Percentiles rank a stretch among this genome's conserved stretches.
These are phyloP conservation scores for Tetramorium bicarinatum DNA, from an alignment of 2,888 invertebrate species.

Conservation along the genomic window DNA sequence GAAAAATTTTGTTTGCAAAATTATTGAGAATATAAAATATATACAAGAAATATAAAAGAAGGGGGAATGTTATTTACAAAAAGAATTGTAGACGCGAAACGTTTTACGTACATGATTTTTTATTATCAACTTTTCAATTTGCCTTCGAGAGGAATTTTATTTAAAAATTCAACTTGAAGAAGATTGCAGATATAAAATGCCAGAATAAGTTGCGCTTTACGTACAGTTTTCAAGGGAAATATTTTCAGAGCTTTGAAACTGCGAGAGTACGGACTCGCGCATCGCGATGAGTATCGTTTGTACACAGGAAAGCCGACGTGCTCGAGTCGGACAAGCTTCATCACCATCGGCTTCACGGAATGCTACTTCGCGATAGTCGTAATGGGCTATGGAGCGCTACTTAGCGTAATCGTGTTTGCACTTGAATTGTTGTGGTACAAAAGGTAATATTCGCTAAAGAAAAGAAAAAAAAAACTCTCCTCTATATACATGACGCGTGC, in stretches of 20 bases:
- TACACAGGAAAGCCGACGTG: constrained; percentile 89
- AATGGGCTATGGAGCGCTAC: constrained; percentile 87
- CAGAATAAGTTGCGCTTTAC: not conserved
- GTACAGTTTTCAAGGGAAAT: not conserved
- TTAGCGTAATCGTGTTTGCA: constrained; percentile 85
- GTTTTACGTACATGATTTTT: not conserved
- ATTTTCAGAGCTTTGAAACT: constrained; percentile 86
- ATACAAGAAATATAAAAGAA: not conserved
- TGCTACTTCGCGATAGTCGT: constrained; percentile 87
- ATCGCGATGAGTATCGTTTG: constrained; percentile 87
- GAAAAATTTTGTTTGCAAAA: not conserved
- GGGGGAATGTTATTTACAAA: not conserved
- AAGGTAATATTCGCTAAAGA: constrained; percentile 50
- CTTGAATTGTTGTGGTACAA: constrained; percentile 76
- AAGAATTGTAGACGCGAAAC: not conserved
- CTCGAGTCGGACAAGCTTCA: constrained; percentile 88
- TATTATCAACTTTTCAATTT: not conserved
- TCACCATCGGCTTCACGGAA: constrained; percentile 89
- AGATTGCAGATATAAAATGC: not conserved
- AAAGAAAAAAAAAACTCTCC: not conserved
- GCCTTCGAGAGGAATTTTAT: not conserved
- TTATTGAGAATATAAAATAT: not conserved
- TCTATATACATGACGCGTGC: not conserved
- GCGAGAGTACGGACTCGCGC: constrained; percentile 88
- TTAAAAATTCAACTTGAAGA: not conserved